These are phyloP conservation scores for Mus pahari DNA, from an alignment of 2,113 vertebrate species.

Conservation along the genomic window DNA sequence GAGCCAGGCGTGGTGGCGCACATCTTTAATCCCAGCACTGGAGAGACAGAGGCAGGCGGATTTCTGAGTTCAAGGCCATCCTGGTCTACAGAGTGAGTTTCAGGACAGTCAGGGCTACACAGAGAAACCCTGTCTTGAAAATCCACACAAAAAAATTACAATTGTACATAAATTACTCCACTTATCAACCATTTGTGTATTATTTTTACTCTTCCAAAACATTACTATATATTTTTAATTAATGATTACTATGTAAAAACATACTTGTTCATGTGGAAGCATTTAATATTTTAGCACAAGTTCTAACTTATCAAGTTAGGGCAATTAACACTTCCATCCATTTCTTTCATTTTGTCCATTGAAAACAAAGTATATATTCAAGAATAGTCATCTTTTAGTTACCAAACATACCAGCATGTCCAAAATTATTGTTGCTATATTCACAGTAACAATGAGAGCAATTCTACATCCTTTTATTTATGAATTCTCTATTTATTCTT, in stretches of 20 bases:
- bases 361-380: neutral
- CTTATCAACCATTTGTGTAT: constrained; percentile 27
- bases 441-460: neutral
- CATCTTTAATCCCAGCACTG: no score
- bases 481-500: neutral
- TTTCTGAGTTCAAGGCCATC: no score
- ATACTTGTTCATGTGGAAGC: neutral
- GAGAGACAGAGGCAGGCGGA: no score
- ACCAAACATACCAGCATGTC: neutral
- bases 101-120: no score
- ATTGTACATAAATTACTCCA: constrained; percentile 12
- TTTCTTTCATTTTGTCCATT: neutral
- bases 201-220: neutral
- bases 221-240: neutral
- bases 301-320: neutral
- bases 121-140: no score
- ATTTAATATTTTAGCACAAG: neutral
- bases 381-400: neutral
- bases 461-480: neutral
- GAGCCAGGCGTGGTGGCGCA: no score
- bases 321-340: neutral
- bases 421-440: neutral
- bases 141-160: neutral
- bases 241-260: neutral
- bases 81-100: no score